phyloP scores from a whole-genome alignment of 2,113 vertebrate genomes.

The Perca schrenkii region DNA sequence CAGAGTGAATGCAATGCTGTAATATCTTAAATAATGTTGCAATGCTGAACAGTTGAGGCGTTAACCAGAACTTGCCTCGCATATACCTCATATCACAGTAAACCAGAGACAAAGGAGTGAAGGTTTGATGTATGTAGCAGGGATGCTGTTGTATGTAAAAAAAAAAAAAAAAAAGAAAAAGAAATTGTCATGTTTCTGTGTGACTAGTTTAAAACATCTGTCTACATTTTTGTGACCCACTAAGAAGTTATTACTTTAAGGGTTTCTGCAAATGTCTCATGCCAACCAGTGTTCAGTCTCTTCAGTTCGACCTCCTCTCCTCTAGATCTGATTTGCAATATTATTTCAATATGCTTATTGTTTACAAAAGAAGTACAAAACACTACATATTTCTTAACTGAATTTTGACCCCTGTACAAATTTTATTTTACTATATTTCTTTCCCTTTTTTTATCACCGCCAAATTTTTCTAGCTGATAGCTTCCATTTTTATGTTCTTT shows the following conservation, averaged over 20 bases:
- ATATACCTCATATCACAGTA: constrained; percentile 86
- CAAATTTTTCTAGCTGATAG: constrained; percentile 79
- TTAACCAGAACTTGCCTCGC: constrained; percentile 64
- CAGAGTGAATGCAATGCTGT: constrained; percentile 81
- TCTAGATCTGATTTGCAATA: constrained; percentile 59
- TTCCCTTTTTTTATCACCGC: constrained; percentile 62
- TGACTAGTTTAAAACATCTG: constrained; percentile 58
- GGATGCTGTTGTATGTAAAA: constrained; percentile 70
- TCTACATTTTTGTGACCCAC: constrained; percentile 57
- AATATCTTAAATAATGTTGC: constrained; percentile 60
- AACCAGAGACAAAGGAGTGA: constrained; percentile 78
- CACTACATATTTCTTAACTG: constrained; percentile 78
- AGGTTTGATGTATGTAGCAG: constrained; percentile 77
- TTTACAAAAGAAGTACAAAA: constrained; percentile 83
- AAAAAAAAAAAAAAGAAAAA: background rate
- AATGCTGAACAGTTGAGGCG: constrained; percentile 57
- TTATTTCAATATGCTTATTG: constrained; percentile 72
- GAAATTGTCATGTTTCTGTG: constrained; percentile 56
- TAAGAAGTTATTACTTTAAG: constrained; percentile 24
- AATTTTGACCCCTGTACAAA: constrained; percentile 66
- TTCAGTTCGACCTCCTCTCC: constrained; percentile 45
- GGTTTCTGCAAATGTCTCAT: constrained; percentile 68
- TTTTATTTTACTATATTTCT: constrained; percentile 62
- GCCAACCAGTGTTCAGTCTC: constrained; percentile 75
- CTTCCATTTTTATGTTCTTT: constrained; percentile 77